A percentile compares a stretch with the other conserved stretches of the same genome.
Conservation (phyloP, 2,888 invertebrate genomes). For the Tenthredo mesomela region DNA sequence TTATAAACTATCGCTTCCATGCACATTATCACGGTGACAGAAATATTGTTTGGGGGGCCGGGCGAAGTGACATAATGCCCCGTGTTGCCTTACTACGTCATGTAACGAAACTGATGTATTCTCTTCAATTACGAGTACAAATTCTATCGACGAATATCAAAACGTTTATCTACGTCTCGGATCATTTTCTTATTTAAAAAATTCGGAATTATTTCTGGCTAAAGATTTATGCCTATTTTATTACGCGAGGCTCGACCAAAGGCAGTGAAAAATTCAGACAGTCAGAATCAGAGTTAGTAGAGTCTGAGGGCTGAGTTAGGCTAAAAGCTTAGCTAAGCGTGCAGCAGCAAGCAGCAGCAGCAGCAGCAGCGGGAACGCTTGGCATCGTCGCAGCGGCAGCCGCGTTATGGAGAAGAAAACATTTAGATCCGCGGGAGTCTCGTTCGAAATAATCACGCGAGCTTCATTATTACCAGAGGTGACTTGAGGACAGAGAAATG, state of each 20-base stretch:
- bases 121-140: constrained; percentile 19
- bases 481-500: neutral
- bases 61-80: constrained; percentile 51
- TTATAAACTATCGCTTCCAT: neutral
- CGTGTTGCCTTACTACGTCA: constrained; percentile 51
- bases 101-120: constrained; percentile 37
- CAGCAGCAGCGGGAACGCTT: constrained; percentile 48
- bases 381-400: constrained; percentile 44
- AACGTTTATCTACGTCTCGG: neutral
- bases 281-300: neutral
- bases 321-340: constrained; percentile 22
- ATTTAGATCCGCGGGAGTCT: constrained; percentile 43
- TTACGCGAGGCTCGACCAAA: neutral
- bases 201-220: neutral
- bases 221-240: neutral
- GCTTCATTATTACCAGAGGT: neutral
- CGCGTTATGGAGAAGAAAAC: constrained; percentile 44
- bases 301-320: constrained; percentile 1
- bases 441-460: constrained; percentile 43
- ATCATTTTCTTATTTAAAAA: neutral
- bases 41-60: constrained; percentile 50
- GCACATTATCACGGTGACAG: constrained; percentile 31
- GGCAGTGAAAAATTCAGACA: neutral
- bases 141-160: constrained; percentile 15
- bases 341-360: neutral